These are phyloP conservation scores for Trogon melanurus DNA, from an alignment of 2,113 vertebrate species.

Conservation along the genomic window DNA sequence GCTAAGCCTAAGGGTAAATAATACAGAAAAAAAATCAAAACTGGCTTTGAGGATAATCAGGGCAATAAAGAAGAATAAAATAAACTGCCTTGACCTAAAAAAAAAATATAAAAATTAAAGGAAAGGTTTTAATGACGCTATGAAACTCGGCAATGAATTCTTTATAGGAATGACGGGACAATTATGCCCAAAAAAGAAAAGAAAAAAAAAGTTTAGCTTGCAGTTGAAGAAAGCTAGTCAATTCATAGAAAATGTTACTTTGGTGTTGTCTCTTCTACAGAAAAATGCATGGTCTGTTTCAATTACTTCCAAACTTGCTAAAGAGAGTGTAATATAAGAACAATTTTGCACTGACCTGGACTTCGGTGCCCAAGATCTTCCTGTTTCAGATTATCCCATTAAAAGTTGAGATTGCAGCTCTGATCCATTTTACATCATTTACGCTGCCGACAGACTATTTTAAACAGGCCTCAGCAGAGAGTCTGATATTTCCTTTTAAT, in stretches of 20 bases:
- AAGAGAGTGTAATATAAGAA: background rate
- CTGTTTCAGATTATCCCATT: background rate
- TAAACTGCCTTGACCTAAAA: background rate
- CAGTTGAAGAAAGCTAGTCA: background rate
- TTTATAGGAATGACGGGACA: background rate
- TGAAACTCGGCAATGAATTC: background rate
- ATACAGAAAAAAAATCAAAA: background rate
- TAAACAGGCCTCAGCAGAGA: background rate
- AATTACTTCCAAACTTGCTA: background rate
- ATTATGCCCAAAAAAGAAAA: background rate
- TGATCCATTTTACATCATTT: background rate
- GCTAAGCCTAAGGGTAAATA: background rate
- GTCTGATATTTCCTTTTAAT: background rate
- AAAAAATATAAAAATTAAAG: background rate
- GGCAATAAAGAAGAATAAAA: background rate
- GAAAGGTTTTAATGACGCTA: background rate
- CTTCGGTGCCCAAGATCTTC: background rate
- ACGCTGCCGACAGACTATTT: background rate
- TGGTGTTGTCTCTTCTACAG: background rate
- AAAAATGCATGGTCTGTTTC: background rate
- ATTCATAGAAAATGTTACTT: background rate
- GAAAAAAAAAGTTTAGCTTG: background rate
- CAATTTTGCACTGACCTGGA: slow-evolving; percentile 11
- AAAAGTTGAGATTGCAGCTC: background rate
- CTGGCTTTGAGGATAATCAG: background rate